Evolutionary conservation across 2,888 invertebrate genomes (phyloP).

Genomic region (Chymomyza amoena): DNA sequence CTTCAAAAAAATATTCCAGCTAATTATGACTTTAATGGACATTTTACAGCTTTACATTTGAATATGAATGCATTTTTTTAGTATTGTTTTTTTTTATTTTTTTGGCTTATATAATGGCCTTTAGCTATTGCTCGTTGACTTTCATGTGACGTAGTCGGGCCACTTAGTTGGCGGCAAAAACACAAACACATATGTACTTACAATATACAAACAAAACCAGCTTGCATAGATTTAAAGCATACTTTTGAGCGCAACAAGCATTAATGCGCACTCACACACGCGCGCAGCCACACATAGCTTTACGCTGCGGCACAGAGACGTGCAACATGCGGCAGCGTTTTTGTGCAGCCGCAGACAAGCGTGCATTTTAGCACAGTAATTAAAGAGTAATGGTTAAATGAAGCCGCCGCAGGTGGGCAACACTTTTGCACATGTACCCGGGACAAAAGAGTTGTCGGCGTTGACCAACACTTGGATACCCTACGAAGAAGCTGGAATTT

Average conservation of each 20-base stretch:
- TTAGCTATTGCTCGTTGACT: neutral
- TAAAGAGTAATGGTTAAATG: slow-evolving; percentile 62
- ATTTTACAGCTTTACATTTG: neutral
- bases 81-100: neutral
- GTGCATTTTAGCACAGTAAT: slow-evolving; percentile 65
- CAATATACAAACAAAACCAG: neutral
- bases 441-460: neutral
- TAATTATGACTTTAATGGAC: neutral
- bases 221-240: slow-evolving; percentile 46
- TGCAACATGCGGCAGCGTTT: slow-evolving; percentile 17
- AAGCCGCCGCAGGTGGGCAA: slow-evolving; percentile 41
- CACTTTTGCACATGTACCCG: neutral
- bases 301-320: slow-evolving; percentile 1
- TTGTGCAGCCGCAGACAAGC: slow-evolving; percentile 49
- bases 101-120: neutral
- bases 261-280: slow-evolving; percentile 22
- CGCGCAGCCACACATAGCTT: slow-evolving; percentile 8
- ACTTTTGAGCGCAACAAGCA: slow-evolving; percentile 56
- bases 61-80: neutral
- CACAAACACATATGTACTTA: no score
- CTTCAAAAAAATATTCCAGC: neutral
- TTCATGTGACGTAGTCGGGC: neutral
- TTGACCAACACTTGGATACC: no score
- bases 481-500: no score
- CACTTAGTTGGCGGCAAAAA: slow-evolving; percentile 10